phyloP scores from a whole-genome alignment of 2,888 invertebrate genomes.

The Netelia fuscicornis region DNA sequence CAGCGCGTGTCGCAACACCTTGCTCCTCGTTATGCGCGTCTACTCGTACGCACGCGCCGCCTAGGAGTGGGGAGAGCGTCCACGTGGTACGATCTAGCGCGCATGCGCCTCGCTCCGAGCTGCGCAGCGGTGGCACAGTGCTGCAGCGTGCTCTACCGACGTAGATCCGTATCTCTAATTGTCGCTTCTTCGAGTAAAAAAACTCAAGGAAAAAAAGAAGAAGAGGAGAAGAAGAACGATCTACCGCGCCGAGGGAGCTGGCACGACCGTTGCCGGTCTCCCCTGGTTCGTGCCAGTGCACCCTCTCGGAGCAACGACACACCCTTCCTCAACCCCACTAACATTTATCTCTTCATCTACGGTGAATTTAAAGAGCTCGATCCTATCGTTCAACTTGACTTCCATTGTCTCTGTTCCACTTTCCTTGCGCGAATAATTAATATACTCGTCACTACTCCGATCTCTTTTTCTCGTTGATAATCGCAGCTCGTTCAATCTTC shows the following conservation, averaged over 20 bases:
- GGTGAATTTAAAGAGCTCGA: constrained; percentile 57
- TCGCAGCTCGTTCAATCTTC: not conserved
- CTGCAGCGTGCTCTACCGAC: constrained; percentile 67
- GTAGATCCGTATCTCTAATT: constrained; percentile 78
- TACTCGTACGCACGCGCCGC: constrained; percentile 54
- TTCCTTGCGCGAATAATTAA: not conserved
- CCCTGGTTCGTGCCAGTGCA: not conserved
- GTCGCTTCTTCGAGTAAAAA: constrained; percentile 57
- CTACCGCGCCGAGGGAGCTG: constrained; percentile 42
- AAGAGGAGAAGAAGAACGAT: constrained; percentile 20
- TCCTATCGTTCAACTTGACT: constrained; percentile 43
- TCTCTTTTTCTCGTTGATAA: not conserved
- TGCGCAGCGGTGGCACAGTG: constrained; percentile 43
- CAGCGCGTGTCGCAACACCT: constrained; percentile 72
- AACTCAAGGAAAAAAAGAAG: no score
- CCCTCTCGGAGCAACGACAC: constrained; percentile 26
- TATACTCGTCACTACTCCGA: not conserved
- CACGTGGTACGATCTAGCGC: constrained; percentile 1
- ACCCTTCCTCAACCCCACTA: constrained; percentile 21
- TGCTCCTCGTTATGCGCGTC: constrained; percentile 71
- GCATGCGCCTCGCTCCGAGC: constrained; percentile 5
- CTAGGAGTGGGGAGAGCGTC: not conserved
- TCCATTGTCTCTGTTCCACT: not conserved
- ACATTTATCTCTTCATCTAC: constrained; percentile 57
- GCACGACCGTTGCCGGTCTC: constrained; percentile 74